Evolutionary conservation across 2,797 vertebrate species (phyloP).

Genomic region (Gadopsis marmoratus): DNA sequence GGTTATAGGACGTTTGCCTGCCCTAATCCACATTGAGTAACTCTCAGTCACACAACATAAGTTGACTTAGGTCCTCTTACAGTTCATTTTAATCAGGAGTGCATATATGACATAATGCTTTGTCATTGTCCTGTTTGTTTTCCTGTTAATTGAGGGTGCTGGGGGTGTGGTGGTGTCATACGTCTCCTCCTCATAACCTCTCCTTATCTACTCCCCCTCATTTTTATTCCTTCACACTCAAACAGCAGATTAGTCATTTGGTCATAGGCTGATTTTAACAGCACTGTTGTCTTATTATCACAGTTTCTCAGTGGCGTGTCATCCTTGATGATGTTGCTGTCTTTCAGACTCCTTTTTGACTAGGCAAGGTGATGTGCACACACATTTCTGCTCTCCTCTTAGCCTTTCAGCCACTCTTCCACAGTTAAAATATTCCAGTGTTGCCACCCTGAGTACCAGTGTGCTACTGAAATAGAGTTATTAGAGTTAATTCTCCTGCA

Average conservation of each 20-base stretch:
- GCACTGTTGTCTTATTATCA: background rate
- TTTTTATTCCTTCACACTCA: slow-evolving; percentile 24
- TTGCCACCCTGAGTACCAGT: slow-evolving; percentile 6
- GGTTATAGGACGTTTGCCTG: slow-evolving; percentile 53
- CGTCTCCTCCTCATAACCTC: slow-evolving; percentile 11
- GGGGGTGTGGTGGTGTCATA: slow-evolving; percentile 13
- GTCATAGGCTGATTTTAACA: slow-evolving; percentile 12
- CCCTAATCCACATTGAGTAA: slow-evolving; percentile 55
- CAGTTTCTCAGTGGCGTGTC: slow-evolving; percentile 3
- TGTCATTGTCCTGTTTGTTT: background rate
- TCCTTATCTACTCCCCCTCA: background rate
- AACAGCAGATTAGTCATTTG: slow-evolving; percentile 27
- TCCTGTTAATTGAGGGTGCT: background rate
- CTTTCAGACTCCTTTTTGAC: slow-evolving; percentile 15
- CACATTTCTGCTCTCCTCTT: background rate
- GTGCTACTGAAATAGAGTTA: slow-evolving; percentile 37
- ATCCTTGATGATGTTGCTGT: background rate
- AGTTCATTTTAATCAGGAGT: slow-evolving; percentile 3
- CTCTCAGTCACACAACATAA: slow-evolving; percentile 29
- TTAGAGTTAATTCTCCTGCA: slow-evolving; percentile 51
- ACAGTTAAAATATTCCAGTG: slow-evolving; percentile 18
- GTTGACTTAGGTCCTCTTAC: slow-evolving; percentile 13
- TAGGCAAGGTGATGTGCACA: background rate
- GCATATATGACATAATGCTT: slow-evolving; percentile 14
- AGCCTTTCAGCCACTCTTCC: slow-evolving; percentile 1